Percentiles rank a stretch among this genome's conserved stretches.
These are phyloP conservation scores for Geotria australis DNA, from an alignment of 2,797 vertebrate species.

Conservation along the genomic window DNA sequence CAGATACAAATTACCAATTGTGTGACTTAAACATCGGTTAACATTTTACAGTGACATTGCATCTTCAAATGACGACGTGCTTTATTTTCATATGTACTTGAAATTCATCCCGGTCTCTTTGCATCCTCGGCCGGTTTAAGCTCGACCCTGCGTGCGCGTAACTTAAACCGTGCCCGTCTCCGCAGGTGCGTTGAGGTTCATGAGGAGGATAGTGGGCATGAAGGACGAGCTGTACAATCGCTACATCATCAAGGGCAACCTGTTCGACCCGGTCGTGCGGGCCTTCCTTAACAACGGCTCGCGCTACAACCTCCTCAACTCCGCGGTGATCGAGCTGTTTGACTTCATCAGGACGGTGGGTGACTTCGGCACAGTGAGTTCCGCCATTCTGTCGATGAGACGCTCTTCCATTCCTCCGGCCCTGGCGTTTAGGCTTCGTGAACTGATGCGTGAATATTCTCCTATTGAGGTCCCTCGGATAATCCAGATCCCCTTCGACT, in stretches of 20 bases:
- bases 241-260: constrained; percentile 91
- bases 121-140: neutral
- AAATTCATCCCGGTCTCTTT: neutral
- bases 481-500: too few relatives aligned
- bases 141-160: neutral
- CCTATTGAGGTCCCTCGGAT: too few relatives aligned
- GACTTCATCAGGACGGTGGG: constrained; percentile 95
- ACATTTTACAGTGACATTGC: neutral
- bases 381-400: neutral
- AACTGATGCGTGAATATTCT: too few relatives aligned
- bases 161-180: neutral
- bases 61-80: neutral
- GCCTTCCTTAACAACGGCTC: constrained; percentile 91
- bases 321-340: constrained; percentile 80
- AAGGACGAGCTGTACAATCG: constrained; percentile 98
- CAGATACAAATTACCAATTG: too few relatives aligned
- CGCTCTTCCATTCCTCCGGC: too few relatives aligned
- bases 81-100: neutral
- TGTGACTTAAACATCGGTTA: too few relatives aligned
- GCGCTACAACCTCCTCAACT: constrained; percentile 90
- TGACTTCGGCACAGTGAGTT: neutral
- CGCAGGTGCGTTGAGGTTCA: constrained; percentile 78
- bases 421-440: too few relatives aligned
- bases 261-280: constrained; percentile 91
- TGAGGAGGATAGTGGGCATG: constrained; percentile 87